Evolutionary conservation across 1,140 invertebrate genomes (phyloP).

Genomic region (Drosophila watanabei): DNA sequence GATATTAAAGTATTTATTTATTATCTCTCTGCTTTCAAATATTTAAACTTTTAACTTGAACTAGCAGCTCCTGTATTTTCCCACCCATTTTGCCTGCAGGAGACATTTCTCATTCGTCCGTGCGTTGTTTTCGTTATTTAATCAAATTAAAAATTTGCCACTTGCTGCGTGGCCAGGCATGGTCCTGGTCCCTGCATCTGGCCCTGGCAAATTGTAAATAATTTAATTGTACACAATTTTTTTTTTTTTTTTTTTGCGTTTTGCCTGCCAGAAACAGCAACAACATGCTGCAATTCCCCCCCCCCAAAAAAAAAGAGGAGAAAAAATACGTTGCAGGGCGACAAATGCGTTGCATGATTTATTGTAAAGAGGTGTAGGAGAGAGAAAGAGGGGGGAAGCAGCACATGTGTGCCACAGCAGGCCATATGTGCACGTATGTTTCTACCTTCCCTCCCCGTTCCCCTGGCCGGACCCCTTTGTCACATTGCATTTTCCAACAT

Average conservation of each 20-base stretch:
- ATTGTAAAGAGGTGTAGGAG: conserved; percentile 38
- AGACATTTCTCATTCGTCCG: conserved; percentile 33
- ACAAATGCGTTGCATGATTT: conserved; percentile 77
- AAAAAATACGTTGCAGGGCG: conserved; percentile 52
- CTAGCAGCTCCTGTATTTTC: background rate
- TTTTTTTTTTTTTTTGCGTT: conserved; percentile 20
- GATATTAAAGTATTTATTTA: background rate
- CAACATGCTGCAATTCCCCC: conserved; percentile 10
- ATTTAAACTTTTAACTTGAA: background rate
- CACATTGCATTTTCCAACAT: conserved; percentile 76
- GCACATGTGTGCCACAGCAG: conserved; percentile 66
- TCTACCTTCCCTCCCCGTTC: background rate
- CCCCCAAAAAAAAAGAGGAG: conserved; percentile 9
- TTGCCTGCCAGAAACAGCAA: conserved; percentile 47
- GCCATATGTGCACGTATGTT: conserved; percentile 39
- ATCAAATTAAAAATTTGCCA: conserved; percentile 62
- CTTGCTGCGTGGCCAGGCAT: conserved; percentile 48
- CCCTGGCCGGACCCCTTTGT: conserved; percentile 28
- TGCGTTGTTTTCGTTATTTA: conserved; percentile 49
- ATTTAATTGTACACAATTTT: conserved; percentile 50
- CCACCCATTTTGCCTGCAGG: conserved; percentile 5
- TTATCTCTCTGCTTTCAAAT: background rate
- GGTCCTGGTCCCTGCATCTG: conserved; percentile 43
- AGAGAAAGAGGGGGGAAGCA: conserved; percentile 3
- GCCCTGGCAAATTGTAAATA: conserved; percentile 60